Base-by-base conservation (phyloP, 2,797 vertebrate species). In the Macropodus opercularis region DNA sequence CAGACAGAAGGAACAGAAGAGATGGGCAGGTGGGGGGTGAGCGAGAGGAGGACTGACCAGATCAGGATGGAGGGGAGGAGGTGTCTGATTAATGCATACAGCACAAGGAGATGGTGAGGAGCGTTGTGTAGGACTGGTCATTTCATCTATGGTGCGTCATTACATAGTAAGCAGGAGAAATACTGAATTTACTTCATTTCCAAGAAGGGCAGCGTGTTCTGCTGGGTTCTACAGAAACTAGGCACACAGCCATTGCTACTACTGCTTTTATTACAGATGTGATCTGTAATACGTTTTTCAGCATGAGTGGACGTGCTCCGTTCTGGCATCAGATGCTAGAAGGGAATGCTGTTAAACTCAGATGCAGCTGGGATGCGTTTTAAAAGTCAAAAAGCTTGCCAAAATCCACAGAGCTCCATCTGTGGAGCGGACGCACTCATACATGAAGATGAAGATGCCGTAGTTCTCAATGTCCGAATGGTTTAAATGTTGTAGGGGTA, bases 91-190 rank as follows among this genome's bases (percentile, higher is more conserved):
- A 61, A 79, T 67, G 69, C 80, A 80, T 79, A 66, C 47, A 77
- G 54, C 75, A 75, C 58, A 47, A 64, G 51, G 74, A 79, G 57
- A 77, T 83, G 70, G 69, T 79, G 71, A 75, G 3, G 15, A 64
- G 6, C 59, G 40, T 38, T 19, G 26, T 40, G 43, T 23, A 22
- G 34, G 34, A 6, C 3, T 8, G 0, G 12, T 13, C 18, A 40
- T 23, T 22, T 42, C 39, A 23, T 12, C 17, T 41, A 22, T 12
- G 11, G 1, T 8, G 6, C 22, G n/a, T 32, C 27, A 32, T 48
- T 21, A 31, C 3, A 21, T 19, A 14, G 3, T 12, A 2, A 40
- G 18, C 10, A 21, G 5, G 17, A 18, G 17, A 18, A 39, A 9
- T 2, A 17, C 8, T 35, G 17, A 5, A 13, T 13, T 22, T 41